A percentile compares a stretch with the other conserved stretches of the same genome.
Evolutionary conservation across 2,797 vertebrate genomes (phyloP).

Genomic region (Chaenodraco wilsoni): DNA sequence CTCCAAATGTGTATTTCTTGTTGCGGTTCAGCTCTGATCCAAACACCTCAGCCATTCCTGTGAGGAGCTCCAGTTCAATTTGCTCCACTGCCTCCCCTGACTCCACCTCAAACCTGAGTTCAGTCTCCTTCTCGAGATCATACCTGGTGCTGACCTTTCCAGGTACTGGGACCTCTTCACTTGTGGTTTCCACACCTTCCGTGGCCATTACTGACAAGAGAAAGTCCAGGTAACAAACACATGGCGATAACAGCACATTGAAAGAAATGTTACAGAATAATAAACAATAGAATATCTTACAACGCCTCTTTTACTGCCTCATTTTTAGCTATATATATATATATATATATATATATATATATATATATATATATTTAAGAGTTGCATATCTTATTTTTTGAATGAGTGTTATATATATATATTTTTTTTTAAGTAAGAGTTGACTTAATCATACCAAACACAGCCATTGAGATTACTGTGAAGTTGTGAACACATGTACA

Average conservation of each 20-base stretch:
- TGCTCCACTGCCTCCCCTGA: slow-evolving; percentile 84
- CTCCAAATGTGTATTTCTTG: slow-evolving; percentile 95
- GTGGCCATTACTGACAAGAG: slow-evolving; percentile 75
- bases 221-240: slow-evolving; percentile 14
- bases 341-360: not conserved
- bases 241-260: not conserved
- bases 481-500: too few relatives aligned
- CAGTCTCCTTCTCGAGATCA: slow-evolving; percentile 96
- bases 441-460: not conserved
- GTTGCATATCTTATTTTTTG: not conserved
- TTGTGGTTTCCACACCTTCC: slow-evolving; percentile 76
- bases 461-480: not conserved
- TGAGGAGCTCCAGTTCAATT: slow-evolving; percentile 92
- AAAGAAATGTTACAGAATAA: not conserved
- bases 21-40: slow-evolving; percentile 96
- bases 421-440: too few relatives aligned
- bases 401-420: not conserved
- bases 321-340: not conserved
- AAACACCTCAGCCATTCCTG: slow-evolving; percentile 94
- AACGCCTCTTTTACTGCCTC: not conserved
- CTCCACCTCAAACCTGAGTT: slow-evolving; percentile 97
- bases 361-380: not conserved
- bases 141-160: slow-evolving; percentile 81
- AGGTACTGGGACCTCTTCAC: slow-evolving; percentile 74
- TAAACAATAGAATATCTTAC: not conserved